These are phyloP conservation scores for Eumerus sabulonum DNA, from an alignment of 2,888 invertebrate genomes.

Conservation along the genomic window DNA sequence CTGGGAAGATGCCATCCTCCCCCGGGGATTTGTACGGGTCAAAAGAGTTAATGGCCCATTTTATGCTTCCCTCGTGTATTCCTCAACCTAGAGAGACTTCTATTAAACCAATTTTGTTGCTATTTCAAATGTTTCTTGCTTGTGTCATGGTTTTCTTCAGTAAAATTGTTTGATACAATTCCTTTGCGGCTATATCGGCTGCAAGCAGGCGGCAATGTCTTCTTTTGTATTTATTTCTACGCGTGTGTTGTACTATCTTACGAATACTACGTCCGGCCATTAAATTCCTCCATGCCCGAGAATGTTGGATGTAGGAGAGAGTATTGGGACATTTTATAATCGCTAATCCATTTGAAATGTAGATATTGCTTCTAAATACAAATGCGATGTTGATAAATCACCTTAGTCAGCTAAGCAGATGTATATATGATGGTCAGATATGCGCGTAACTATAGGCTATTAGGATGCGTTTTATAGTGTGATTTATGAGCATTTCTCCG, in stretches of 20 bases:
- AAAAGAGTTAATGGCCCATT: too few relatives aligned
- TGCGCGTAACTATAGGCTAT: not conserved
- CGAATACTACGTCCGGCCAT: conserved; percentile 6
- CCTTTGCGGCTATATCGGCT: conserved; percentile 31
- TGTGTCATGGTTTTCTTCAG: too few relatives aligned
- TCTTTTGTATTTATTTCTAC: conserved; percentile 16
- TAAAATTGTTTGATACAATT: conserved; percentile 30
- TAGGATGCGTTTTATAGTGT: conserved; percentile 20
- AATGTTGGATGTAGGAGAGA: not conserved
- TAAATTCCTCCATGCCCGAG: too few relatives aligned
- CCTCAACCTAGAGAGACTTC: too few relatives aligned
- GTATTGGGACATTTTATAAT: conserved; percentile 42
- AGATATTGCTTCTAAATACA: conserved; percentile 32
- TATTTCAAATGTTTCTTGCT: too few relatives aligned
- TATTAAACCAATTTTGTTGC: too few relatives aligned
- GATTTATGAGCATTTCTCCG: conserved; percentile 44
- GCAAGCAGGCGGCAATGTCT: conserved; percentile 36
- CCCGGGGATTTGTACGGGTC: too few relatives aligned
- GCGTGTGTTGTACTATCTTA: conserved; percentile 25
- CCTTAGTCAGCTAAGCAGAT: not conserved
- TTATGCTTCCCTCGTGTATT: too few relatives aligned
- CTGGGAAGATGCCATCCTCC: too few relatives aligned
- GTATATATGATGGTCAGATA: not conserved
- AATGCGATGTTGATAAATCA: conserved; percentile 48
- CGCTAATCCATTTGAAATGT: conserved; percentile 33